A percentile compares a stretch with the other conserved stretches of the same genome.
Evolutionary conservation across 2,888 invertebrate species (phyloP).

Genomic region (Rotaria sp.): DNA sequence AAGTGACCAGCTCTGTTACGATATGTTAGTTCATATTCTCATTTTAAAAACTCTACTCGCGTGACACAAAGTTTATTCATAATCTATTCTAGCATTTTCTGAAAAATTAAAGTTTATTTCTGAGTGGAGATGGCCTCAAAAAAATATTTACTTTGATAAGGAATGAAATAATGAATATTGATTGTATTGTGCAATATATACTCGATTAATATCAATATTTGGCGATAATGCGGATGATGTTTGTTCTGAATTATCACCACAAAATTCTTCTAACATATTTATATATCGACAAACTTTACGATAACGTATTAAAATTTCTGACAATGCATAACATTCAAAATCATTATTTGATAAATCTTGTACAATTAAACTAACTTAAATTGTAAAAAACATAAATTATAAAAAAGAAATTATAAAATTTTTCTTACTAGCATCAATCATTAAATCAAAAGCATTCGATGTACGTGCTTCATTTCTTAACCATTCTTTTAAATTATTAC

Average conservation of each 20-base stretch:
- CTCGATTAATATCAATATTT: not conserved
- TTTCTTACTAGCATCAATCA: not conserved
- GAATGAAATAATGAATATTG: constrained; percentile 9
- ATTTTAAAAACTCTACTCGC: no score
- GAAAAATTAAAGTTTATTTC: no score
- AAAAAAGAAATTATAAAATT: not conserved
- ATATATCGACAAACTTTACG: not conserved
- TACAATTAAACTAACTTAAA: not conserved
- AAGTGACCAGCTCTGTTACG: no score
- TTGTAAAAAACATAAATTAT: not conserved
- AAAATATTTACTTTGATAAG: not conserved
- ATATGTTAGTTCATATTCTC: no score
- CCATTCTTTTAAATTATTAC: constrained; percentile 1
- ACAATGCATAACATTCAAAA: not conserved
- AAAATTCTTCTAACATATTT: not conserved
- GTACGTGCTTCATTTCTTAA: not conserved
- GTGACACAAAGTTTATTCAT: no score
- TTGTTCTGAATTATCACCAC: not conserved
- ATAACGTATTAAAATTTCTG: not conserved
- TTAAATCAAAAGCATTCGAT: not conserved
- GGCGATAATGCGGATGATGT: not conserved
- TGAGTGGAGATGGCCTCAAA: no score
- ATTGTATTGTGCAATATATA: not conserved
- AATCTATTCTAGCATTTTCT: no score
- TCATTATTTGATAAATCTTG: constrained; percentile 10